Conservation (phyloP, 1,140 invertebrate genomes). For the Meteorus sp. region DNA sequence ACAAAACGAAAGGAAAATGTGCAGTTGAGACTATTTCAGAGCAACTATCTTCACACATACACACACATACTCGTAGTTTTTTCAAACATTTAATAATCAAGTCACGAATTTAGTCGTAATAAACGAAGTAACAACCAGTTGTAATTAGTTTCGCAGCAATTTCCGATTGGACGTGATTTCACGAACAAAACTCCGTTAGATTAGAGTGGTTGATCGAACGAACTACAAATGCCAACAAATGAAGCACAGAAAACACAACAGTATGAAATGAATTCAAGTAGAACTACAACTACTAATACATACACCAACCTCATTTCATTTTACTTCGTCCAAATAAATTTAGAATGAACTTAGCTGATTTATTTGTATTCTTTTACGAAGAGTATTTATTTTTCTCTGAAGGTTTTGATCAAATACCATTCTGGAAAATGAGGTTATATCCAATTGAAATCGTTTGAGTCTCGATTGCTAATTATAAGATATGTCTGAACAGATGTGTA, state of each 20-base stretch:
- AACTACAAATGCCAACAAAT: conserved; percentile 9
- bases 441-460: no score
- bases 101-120: conserved; percentile 25
- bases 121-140: conserved; percentile 27
- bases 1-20: background rate
- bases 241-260: conserved; percentile 16
- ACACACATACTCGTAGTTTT: conserved; percentile 8
- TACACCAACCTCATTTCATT: background rate
- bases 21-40: background rate
- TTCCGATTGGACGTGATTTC: conserved; percentile 25
- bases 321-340: background rate
- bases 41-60: background rate
- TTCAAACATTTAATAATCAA: conserved; percentile 21
- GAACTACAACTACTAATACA: no score
- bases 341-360: no score
- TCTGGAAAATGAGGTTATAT: no score
- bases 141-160: conserved; percentile 29
- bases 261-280: conserved; percentile 24
- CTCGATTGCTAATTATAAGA: no score
- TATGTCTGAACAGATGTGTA: no score
- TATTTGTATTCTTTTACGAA: no score
- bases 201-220: conserved; percentile 24
- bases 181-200: background rate
- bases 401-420: no score
- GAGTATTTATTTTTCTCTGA: no score